These are phyloP conservation scores for Limonius californicus DNA, from an alignment of 1,140 invertebrate species.

Conservation along the genomic window DNA sequence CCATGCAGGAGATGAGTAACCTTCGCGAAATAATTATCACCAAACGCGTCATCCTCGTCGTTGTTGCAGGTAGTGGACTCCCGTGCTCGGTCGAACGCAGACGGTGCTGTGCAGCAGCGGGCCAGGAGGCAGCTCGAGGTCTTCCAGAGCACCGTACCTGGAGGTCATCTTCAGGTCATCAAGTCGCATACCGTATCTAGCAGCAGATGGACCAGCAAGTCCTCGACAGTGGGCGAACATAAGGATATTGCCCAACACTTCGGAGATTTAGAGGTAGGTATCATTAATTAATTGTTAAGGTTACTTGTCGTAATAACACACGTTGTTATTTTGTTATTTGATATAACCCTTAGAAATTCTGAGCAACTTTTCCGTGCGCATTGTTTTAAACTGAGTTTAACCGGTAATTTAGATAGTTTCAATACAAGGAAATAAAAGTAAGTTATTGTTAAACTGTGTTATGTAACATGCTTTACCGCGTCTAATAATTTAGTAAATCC, in stretches of 20 bases:
- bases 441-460: no score
- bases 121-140: conserved; percentile 54
- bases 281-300: no score
- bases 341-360: no score
- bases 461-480: no score
- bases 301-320: no score
- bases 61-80: conserved; percentile 52
- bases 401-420: no score
- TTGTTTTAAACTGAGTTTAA: no score
- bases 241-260: conserved; percentile 26
- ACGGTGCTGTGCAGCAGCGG: conserved; percentile 47
- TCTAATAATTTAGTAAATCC: no score
- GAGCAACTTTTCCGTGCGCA: no score
- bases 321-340: no score
- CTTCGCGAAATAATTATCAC: conserved; percentile 28
- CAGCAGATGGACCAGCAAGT: conserved; percentile 49
- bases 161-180: conserved; percentile 52
- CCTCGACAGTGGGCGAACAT: conserved; percentile 29
- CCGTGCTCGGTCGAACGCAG: conserved; percentile 45
- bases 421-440: no score
- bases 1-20: conserved; percentile 28
- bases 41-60: conserved; percentile 16
- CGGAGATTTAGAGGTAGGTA: conserved; percentile 43
- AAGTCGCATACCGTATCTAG: conserved; percentile 52
- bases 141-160: conserved; percentile 49